phyloP scores from a whole-genome alignment of 1,140 invertebrate genomes.

The Halesus radiatus region DNA sequence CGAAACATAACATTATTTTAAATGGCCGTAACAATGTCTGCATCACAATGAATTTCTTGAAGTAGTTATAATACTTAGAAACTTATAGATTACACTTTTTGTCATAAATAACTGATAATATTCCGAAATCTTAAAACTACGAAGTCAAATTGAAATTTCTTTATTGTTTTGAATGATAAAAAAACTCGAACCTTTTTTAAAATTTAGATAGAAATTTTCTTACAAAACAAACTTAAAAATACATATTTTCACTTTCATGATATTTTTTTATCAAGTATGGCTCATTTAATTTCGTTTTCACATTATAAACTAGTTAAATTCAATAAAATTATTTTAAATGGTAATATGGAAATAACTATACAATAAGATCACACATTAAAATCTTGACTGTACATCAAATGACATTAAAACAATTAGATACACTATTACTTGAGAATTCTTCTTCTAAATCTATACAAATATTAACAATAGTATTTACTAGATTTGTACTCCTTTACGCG shows the following conservation, averaged over 20 bases:
- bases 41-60: too few relatives aligned
- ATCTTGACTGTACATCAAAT: slow-evolving; percentile 27
- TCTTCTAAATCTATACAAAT: slow-evolving; percentile 33
- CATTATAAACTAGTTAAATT: slow-evolving; percentile 11
- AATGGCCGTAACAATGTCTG: too few relatives aligned
- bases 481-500: slow-evolving; percentile 37
- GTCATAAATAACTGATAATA: too few relatives aligned
- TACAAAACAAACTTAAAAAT: neutral
- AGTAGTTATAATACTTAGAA: too few relatives aligned
- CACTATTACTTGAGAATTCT: slow-evolving; percentile 26
- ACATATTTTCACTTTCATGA: slow-evolving; percentile 21
- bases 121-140: too few relatives aligned
- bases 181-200: too few relatives aligned
- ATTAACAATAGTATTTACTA: slow-evolving; percentile 39
- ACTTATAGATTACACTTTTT: too few relatives aligned
- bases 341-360: slow-evolving; percentile 28
- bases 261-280: slow-evolving; percentile 11
- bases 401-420: slow-evolving; percentile 1
- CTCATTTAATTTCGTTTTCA: neutral
- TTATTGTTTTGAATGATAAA: too few relatives aligned
- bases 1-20: too few relatives aligned
- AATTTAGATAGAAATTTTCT: too few relatives aligned
- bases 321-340: slow-evolving; percentile 19
- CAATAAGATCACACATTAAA: slow-evolving; percentile 43
- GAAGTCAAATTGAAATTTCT: too few relatives aligned